phyloP scores from a whole-genome alignment of 2,797 vertebrate genomes.

The Lutjanus argentimaculatus region DNA sequence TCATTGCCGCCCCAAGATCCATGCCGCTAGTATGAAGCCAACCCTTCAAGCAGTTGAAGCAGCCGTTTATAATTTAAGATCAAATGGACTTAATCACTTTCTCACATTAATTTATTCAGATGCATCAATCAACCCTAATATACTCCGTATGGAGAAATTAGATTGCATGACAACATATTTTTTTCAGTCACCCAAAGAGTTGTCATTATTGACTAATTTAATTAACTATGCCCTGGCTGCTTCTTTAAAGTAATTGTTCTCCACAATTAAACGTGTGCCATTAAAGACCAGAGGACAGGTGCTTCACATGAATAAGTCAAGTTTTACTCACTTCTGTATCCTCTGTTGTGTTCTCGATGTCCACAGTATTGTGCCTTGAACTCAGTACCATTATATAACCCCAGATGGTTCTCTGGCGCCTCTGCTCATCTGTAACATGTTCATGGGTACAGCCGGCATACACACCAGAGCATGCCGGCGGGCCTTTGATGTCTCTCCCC shows the following conservation, averaged over 20 bases:
- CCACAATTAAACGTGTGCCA: neutral
- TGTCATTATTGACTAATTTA: constrained; percentile 7
- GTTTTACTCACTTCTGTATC: constrained; percentile 19
- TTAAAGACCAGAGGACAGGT: neutral
- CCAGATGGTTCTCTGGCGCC: constrained; percentile 75
- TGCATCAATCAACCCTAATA: neutral
- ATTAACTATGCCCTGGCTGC: neutral
- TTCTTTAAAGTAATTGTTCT: constrained; percentile 7
- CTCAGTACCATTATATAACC: constrained; percentile 66
- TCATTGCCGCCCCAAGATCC: too few species aligned
- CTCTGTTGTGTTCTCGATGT: constrained; percentile 18
- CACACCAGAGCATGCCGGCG: constrained; percentile 55
- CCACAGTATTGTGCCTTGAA: constrained; percentile 40
- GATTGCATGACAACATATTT: neutral
- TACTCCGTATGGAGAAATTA: constrained; percentile 15
- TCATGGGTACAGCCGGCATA: constrained; percentile 68
- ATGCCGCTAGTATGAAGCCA: too few species aligned
- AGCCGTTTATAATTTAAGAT: neutral
- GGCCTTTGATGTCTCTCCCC: constrained; percentile 72
- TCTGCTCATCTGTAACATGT: constrained; percentile 83
- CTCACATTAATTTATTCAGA: neutral
- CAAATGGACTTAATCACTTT: neutral
- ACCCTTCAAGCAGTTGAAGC: too few species aligned
- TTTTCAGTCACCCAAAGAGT: neutral
- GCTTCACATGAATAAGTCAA: constrained; percentile 5